phyloP scores from a whole-genome alignment of 2,797 vertebrate genomes.

The Paedocypris micromegethes region DNA sequence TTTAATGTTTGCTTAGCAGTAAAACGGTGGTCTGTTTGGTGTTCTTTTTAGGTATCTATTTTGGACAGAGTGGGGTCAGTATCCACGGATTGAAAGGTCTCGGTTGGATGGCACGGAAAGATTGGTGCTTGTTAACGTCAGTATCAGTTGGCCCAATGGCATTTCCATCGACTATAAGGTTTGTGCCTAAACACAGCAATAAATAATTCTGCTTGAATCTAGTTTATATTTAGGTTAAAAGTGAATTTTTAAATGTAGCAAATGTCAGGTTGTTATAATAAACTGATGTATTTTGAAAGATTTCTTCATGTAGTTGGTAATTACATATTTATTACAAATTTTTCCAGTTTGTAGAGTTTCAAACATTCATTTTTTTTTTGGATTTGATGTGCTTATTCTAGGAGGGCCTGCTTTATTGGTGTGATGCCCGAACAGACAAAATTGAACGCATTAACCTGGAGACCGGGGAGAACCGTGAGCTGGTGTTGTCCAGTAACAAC shows the following conservation, averaged over 20 bases:
- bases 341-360: too few relatives aligned
- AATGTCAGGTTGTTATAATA: too few relatives aligned
- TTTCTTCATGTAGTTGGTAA: too few relatives aligned
- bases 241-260: not conserved
- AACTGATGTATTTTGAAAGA: too few relatives aligned
- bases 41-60: slow-evolving; percentile 79
- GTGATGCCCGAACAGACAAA: slow-evolving; percentile 91
- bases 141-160: slow-evolving; percentile 97
- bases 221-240: not conserved
- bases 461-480: slow-evolving; percentile 86
- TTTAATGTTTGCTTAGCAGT: too few relatives aligned
- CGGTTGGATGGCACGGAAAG: slow-evolving; percentile 86
- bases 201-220: not conserved
- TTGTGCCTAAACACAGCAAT: slow-evolving; percentile 20
- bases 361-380: too few relatives aligned
- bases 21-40: too few relatives aligned
- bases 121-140: slow-evolving; percentile 83
- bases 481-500: slow-evolving; percentile 90
- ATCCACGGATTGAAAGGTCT: slow-evolving; percentile 91
- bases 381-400: slow-evolving; percentile 46
- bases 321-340: too few relatives aligned
- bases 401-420: slow-evolving; percentile 93
- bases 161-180: slow-evolving; percentile 96
- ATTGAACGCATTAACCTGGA: slow-evolving; percentile 93
- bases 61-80: slow-evolving; percentile 98